Conservation (phyloP, 2,888 invertebrate species). For the Hartigia nigra region DNA sequence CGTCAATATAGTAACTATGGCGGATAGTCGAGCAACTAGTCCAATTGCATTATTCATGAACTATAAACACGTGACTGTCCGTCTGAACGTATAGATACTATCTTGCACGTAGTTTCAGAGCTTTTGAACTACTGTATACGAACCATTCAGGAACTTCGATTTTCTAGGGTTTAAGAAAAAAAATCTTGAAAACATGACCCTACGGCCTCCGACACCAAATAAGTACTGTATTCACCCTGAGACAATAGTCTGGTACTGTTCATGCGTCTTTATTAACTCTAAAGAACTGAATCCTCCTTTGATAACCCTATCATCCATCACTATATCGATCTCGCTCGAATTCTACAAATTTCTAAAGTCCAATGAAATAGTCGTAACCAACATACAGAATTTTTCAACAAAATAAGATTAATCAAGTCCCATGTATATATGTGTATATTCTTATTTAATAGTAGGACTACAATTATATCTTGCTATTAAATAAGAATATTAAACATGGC, state of each 20-base stretch:
- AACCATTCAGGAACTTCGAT: not conserved
- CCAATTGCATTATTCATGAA: conserved; percentile 58
- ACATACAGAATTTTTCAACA: not conserved
- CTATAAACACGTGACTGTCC: not conserved
- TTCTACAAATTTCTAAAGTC: not conserved
- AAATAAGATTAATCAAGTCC: not conserved
- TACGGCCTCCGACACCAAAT: not conserved
- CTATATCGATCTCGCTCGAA: not conserved
- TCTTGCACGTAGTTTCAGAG: not conserved
- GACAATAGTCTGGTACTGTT: not conserved
- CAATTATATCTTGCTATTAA: not conserved
- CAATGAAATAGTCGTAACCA: not conserved
- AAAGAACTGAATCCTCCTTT: not conserved
- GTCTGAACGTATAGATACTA: not conserved
- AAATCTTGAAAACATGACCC: not conserved
- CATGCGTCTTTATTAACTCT: not conserved
- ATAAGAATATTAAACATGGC: not conserved
- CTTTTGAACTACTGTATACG: not conserved
- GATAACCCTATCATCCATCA: not conserved
- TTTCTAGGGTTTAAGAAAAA: not conserved
- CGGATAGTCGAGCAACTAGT: conserved; percentile 36
- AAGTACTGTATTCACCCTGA: not conserved
- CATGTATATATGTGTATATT: no score
- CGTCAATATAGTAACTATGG: conserved; percentile 29
- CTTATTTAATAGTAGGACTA: no score